Evolutionary conservation across 2,797 vertebrate genomes (phyloP).

Genomic region (Characodon lateralis): DNA sequence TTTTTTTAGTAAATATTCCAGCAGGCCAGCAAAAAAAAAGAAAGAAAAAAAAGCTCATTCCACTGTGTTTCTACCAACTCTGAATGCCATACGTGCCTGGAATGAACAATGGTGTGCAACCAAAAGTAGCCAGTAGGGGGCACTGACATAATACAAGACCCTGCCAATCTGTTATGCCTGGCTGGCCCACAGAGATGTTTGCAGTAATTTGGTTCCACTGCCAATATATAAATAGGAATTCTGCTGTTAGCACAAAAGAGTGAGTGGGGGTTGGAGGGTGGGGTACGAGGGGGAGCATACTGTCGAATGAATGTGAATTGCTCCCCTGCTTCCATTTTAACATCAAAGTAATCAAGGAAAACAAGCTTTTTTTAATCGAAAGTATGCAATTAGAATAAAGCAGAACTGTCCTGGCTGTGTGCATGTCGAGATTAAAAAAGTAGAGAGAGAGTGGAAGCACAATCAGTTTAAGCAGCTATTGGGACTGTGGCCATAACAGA

Average conservation of each 20-base stretch:
- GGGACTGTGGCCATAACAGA: conserved; percentile 66
- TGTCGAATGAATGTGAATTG: conserved; percentile 82
- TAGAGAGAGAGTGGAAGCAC: conserved; percentile 62
- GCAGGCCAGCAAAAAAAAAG: conserved; percentile 63
- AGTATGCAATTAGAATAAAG: conserved; percentile 86
- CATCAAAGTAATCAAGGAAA: conserved; percentile 88
- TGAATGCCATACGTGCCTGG: conserved; percentile 56
- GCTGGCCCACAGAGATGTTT: conserved; percentile 82
- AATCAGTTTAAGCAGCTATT: conserved; percentile 59
- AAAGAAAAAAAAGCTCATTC: conserved; percentile 69
- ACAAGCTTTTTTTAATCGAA: conserved; percentile 87
- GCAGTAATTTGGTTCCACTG: conserved; percentile 85
- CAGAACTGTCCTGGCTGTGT: conserved; percentile 76
- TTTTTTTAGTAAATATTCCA: conserved; percentile 75
- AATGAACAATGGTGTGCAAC: conserved; percentile 65
- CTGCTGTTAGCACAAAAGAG: conserved; percentile 83
- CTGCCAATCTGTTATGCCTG: conserved; percentile 77
- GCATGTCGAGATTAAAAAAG: conserved; percentile 68
- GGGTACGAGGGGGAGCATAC: conserved; percentile 62
- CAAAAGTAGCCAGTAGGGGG: conserved; percentile 75
- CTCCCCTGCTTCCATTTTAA: conserved; percentile 82
- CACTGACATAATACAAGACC: conserved; percentile 80
- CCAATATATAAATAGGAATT: conserved; percentile 86
- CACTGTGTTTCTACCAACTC: conserved; percentile 61
- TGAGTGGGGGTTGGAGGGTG: conserved; percentile 44